phyloP scores from a whole-genome alignment of 2,113 vertebrate species.

The Ceratotherium simum region DNA sequence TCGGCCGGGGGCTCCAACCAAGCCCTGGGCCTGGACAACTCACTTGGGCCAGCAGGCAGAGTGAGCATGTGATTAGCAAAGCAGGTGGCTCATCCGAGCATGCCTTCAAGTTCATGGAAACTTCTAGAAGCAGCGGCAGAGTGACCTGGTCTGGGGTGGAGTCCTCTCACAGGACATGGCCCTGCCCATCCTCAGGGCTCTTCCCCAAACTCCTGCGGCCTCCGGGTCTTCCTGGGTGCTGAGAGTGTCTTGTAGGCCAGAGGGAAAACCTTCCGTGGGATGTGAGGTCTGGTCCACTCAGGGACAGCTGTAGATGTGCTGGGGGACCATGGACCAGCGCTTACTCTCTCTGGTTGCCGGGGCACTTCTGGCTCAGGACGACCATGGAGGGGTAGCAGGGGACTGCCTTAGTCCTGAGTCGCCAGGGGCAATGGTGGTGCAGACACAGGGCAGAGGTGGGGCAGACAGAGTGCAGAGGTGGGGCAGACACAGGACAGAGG shows the following conservation, averaged over 20 bases:
- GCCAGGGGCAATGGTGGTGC: not conserved
- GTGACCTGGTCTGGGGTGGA: not conserved
- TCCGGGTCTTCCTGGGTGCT: fast-evolving
- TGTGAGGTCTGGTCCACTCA: not conserved
- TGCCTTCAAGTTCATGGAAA: not conserved
- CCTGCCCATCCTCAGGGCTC: not conserved
- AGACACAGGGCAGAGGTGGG: no score
- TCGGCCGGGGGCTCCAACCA: not conserved
- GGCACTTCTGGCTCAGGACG: not conserved
- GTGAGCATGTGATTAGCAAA: not conserved
- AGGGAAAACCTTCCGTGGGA: not conserved
- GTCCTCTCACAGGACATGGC: not conserved
- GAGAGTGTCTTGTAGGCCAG: fast-evolving
- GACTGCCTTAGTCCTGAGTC: not conserved
- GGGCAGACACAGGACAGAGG: no score
- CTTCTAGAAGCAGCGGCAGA: not conserved
- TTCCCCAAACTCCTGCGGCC: not conserved
- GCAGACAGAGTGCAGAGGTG: no score
- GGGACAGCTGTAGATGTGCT: fast-evolving
- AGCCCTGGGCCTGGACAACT: not conserved
- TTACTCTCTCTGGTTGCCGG: not conserved
- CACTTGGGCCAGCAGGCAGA: not conserved
- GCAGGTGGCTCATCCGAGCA: not conserved
- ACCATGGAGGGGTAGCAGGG: not conserved
- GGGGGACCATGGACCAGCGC: not conserved